Percentiles rank a stretch among this genome's conserved stretches.
Evolutionary conservation across 2,113 vertebrate genomes (phyloP).

Genomic region (Ascaphus truei): DNA sequence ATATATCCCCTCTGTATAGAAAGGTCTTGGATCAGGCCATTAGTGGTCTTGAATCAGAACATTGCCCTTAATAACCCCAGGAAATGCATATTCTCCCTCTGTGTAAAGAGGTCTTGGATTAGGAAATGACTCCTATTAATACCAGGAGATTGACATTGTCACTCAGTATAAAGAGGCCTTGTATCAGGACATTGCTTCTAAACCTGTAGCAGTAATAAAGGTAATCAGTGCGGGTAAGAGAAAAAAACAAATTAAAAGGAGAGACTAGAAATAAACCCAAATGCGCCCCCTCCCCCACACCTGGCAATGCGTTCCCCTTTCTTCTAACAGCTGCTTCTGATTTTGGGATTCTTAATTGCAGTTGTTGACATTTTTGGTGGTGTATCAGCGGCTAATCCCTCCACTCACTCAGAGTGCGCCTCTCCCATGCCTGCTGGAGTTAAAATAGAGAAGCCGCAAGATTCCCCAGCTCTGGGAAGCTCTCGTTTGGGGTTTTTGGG

Average conservation of each 20-base stretch:
- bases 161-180: too few species aligned
- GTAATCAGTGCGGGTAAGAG: too few species aligned
- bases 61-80: too few species aligned
- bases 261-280: not conserved
- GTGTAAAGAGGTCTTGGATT: too few species aligned
- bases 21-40: too few species aligned
- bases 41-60: too few species aligned
- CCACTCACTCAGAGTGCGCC: constrained; percentile 24
- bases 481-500: constrained; percentile 30
- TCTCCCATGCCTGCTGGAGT: constrained; percentile 21
- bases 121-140: too few species aligned
- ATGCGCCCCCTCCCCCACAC: not conserved
- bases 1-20: too few species aligned
- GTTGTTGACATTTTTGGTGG: constrained; percentile 32
- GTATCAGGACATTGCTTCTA: too few species aligned
- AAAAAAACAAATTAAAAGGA: not conserved
- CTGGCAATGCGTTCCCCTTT: not conserved
- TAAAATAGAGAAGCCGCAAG: constrained; percentile 33
- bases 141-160: too few species aligned
- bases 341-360: constrained; percentile 23
- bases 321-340: not conserved
- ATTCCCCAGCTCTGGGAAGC: constrained; percentile 3
- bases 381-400: constrained; percentile 22
- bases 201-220: too few species aligned
- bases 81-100: too few species aligned